Conservation (phyloP, 2,113 vertebrate genomes). For the Mystacornis crossleyi region DNA sequence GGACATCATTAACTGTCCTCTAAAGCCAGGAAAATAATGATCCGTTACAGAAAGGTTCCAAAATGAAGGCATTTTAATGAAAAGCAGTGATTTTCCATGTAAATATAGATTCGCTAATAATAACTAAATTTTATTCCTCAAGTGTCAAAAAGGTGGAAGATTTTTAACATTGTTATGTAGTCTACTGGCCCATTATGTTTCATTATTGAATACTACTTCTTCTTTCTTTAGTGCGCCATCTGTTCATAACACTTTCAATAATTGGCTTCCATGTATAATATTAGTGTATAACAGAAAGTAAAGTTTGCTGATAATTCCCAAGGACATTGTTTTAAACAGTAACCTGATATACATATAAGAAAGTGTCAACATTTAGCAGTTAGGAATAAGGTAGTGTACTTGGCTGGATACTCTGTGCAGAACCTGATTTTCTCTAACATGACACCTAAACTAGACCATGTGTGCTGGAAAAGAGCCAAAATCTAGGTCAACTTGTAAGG, state of each 20-base stretch:
- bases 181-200: background rate
- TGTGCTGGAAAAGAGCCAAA: constrained; percentile 1
- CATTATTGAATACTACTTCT: background rate
- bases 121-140: background rate
- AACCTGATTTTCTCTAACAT: background rate
- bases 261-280: constrained; percentile 12
- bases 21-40: background rate
- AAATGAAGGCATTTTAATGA: background rate
- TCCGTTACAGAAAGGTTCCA: background rate
- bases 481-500: background rate
- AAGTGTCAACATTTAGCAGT: background rate
- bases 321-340: constrained; percentile 25
- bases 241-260: constrained; percentile 45
- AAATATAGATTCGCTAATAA: background rate
- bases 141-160: background rate
- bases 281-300: constrained; percentile 29
- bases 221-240: constrained; percentile 25
- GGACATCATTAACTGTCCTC: background rate
- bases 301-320: constrained; percentile 53
- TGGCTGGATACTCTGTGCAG: background rate
- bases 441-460: background rate
- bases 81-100: background rate
- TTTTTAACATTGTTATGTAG: background rate
- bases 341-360: background rate
- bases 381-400: background rate